Evolutionary conservation across 2,888 invertebrate species (phyloP).

Genomic region (Dione juno): DNA sequence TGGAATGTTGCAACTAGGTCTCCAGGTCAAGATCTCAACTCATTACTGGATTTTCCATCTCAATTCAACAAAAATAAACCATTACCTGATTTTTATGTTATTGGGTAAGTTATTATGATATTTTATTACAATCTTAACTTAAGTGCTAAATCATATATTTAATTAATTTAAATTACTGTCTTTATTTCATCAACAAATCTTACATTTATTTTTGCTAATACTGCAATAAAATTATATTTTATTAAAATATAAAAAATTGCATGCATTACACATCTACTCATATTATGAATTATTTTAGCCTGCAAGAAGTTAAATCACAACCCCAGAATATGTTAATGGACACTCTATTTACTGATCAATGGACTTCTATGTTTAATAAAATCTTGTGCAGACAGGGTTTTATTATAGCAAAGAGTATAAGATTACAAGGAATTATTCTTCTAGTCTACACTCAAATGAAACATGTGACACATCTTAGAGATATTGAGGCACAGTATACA

Average conservation of each 20-base stretch:
- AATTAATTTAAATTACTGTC: too few relatives aligned
- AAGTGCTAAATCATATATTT: neutral
- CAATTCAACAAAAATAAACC: constrained; percentile 84
- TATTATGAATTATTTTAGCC: constrained; percentile 67
- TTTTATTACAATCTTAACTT: neutral
- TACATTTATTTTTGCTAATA: neutral
- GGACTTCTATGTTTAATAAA: constrained; percentile 90
- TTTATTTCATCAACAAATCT: neutral
- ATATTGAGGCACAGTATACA: constrained; percentile 94
- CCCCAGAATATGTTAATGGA: constrained; percentile 93
- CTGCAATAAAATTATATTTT: neutral
- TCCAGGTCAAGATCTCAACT: constrained; percentile 89
- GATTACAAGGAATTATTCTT: constrained; percentile 92
- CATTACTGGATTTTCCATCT: constrained; percentile 86
- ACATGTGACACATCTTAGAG: constrained; percentile 91
- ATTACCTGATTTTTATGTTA: constrained; percentile 92
- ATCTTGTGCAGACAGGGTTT: constrained; percentile 87
- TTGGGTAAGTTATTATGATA: constrained; percentile 85
- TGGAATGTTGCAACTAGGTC: constrained; percentile 95
- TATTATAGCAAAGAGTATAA: constrained; percentile 90
- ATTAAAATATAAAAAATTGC: neutral
- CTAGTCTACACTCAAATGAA: constrained; percentile 90
- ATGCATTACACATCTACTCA: neutral
- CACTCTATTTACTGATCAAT: constrained; percentile 91
- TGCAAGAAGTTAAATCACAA: constrained; percentile 95